A percentile compares a stretch with the other conserved stretches of the same genome.
phyloP scores from a whole-genome alignment of 2,888 invertebrate species.

The Dendrolimus pini region DNA sequence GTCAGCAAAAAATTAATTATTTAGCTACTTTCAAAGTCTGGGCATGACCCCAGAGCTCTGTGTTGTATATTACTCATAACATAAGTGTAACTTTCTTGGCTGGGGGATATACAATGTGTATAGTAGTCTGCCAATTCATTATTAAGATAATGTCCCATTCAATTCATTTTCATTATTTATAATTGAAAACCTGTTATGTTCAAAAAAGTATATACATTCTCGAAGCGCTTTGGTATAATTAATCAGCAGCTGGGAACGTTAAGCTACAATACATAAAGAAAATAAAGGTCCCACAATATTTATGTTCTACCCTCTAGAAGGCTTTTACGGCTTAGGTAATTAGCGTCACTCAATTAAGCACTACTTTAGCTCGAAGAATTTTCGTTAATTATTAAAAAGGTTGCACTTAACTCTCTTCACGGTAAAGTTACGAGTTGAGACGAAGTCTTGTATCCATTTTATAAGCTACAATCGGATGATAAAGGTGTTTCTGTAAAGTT shows the following conservation, averaged over 20 bases:
- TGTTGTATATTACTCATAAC: too few species aligned
- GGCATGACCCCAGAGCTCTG: too few species aligned
- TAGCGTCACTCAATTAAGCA: slow-evolving; percentile 74
- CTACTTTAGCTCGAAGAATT: slow-evolving; percentile 56
- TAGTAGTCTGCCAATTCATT: too few species aligned
- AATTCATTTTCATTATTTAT: too few species aligned
- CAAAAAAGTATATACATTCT: neutral
- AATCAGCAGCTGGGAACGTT: neutral
- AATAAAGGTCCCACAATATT: slow-evolving; percentile 54
- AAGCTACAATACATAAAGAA: slow-evolving; percentile 36
- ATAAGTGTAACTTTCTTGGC: too few species aligned
- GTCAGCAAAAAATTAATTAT: too few species aligned
- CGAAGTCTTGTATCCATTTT: too few species aligned
- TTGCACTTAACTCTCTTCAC: slow-evolving; percentile 51
- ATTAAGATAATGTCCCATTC: too few species aligned
- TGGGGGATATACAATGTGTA: too few species aligned
- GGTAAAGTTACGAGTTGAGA: slow-evolving; percentile 12
- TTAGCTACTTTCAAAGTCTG: too few species aligned
- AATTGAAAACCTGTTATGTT: neutral
- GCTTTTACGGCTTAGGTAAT: slow-evolving; percentile 70
- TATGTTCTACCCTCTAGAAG: slow-evolving; percentile 49
- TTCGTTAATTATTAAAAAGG: slow-evolving; percentile 74
- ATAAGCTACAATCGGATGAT: too few species aligned
- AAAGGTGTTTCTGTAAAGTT: too few species aligned
- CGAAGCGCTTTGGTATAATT: neutral